Evolutionary conservation across 2,113 vertebrate species (phyloP).

Genomic region (Oreotragus oreotragus): DNA sequence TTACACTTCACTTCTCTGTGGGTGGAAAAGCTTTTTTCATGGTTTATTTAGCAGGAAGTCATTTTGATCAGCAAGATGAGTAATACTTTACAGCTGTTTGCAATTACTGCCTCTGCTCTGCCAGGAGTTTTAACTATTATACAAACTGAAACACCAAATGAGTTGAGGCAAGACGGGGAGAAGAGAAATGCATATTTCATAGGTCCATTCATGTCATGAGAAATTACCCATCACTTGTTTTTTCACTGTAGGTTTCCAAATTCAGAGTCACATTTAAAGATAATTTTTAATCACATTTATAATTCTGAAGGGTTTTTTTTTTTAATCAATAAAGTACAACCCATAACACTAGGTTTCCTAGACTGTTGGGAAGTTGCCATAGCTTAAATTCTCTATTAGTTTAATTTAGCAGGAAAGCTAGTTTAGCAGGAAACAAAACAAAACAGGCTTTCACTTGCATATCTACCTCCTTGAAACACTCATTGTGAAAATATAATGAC

Average conservation of each 20-base stretch:
- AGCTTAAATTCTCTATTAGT: not conserved
- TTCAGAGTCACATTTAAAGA: slow-evolving; percentile 19
- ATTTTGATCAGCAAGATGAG: slow-evolving; percentile 96
- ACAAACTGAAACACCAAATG: slow-evolving; percentile 78
- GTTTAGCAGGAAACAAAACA: not conserved
- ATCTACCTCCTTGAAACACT: not conserved
- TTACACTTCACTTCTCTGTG: slow-evolving; percentile 91
- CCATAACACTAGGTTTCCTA: not conserved
- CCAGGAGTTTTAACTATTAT: slow-evolving; percentile 85
- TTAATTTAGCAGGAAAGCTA: not conserved
- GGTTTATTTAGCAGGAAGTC: slow-evolving; percentile 99
- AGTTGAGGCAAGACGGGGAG: slow-evolving; percentile 70
- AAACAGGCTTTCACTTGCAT: not conserved
- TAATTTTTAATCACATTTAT: slow-evolving; percentile 30
- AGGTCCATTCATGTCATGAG: slow-evolving; percentile 69
- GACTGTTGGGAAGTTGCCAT: not conserved
- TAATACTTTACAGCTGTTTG: slow-evolving; percentile 94
- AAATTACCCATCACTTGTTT: slow-evolving; percentile 69
- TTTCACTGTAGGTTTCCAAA: slow-evolving; percentile 20
- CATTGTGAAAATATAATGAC: not conserved
- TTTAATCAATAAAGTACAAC: not conserved
- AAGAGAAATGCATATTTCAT: slow-evolving; percentile 68
- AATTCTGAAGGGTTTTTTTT: not conserved
- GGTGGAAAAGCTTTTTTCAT: slow-evolving; percentile 97
- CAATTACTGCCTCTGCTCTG: slow-evolving; percentile 91